Conservation (phyloP, 2,113 vertebrate genomes). For the Ardeotis arabs region DNA sequence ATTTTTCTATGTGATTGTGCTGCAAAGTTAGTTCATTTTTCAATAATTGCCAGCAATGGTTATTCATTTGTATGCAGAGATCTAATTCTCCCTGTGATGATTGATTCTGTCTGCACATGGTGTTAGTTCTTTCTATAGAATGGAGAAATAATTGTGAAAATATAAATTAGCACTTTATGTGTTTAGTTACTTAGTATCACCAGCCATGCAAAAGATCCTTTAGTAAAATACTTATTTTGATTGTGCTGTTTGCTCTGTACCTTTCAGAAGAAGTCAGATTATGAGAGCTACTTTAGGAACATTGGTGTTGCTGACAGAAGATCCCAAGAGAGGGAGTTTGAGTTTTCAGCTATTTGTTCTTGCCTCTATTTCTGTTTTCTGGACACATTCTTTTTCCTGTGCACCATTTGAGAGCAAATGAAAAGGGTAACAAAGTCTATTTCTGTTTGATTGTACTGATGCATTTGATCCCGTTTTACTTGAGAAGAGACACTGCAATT, state of each 20-base stretch:
- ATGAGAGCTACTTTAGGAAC: not conserved
- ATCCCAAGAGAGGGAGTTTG: not conserved
- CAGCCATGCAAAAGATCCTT: not conserved
- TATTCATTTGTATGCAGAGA: not conserved
- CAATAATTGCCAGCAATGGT: not conserved
- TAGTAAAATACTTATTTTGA: not conserved
- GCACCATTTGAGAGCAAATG: not conserved
- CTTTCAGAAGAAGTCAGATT: not conserved
- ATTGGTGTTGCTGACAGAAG: not conserved
- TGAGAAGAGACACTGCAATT: not conserved
- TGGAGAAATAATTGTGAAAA: not conserved
- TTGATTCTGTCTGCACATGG: not conserved
- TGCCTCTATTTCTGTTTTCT: not conserved
- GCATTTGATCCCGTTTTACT: not conserved
- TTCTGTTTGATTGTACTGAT: not conserved
- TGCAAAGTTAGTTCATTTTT: not conserved
- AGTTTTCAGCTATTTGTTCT: conserved; percentile 4
- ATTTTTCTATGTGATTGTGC: not conserved
- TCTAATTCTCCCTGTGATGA: not conserved
- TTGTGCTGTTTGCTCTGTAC: not conserved
- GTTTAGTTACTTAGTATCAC: not conserved
- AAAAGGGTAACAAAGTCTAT: not conserved
- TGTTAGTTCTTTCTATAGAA: not conserved
- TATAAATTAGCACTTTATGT: not conserved
- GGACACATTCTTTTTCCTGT: not conserved